Conservation (phyloP, 2,888 invertebrate species). For the Spatulosminthurus flaviceps region DNA sequence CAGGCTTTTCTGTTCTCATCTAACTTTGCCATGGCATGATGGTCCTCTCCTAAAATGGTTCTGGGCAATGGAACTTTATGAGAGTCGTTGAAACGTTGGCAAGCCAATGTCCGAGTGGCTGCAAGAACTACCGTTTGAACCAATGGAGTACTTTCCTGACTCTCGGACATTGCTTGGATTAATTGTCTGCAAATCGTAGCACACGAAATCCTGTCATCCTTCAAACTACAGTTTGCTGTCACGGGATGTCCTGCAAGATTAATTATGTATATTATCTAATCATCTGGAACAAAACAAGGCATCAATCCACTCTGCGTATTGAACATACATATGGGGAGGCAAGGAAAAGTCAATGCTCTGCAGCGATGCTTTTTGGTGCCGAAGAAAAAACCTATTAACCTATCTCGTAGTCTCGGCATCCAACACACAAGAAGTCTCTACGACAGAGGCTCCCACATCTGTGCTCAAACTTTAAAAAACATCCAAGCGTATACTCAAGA, state of each 20-base stretch:
- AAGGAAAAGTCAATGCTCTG: too few species aligned
- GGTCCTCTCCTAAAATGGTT: constrained; percentile 53
- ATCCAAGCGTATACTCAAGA: too few species aligned
- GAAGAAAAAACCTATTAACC: too few species aligned
- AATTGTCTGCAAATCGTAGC: constrained; percentile 60
- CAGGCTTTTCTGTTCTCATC: constrained; percentile 56
- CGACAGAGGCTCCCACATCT: too few species aligned
- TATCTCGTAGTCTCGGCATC: too few species aligned
- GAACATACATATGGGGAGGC: too few species aligned
- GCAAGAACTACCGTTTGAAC: constrained; percentile 62
- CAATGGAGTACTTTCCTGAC: constrained; percentile 58
- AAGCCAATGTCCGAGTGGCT: constrained; percentile 61
- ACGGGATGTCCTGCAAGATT: constrained; percentile 57
- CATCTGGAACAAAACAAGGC: too few species aligned
- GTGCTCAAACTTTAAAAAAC: too few species aligned
- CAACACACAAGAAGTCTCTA: too few species aligned
- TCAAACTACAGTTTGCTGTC: constrained; percentile 59
- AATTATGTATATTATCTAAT: neutral
- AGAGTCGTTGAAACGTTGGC: constrained; percentile 61
- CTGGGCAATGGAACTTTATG: constrained; percentile 60
- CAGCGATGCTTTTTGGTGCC: too few species aligned
- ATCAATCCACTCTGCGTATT: too few species aligned
- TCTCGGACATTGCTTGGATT: constrained; percentile 62
- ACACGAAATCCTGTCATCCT: constrained; percentile 58
- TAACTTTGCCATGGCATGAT: constrained; percentile 54